A percentile compares a stretch with the other conserved stretches of the same genome.
phyloP scores from a whole-genome alignment of 1,140 invertebrate species.

The Eufriesea mexicana region DNA sequence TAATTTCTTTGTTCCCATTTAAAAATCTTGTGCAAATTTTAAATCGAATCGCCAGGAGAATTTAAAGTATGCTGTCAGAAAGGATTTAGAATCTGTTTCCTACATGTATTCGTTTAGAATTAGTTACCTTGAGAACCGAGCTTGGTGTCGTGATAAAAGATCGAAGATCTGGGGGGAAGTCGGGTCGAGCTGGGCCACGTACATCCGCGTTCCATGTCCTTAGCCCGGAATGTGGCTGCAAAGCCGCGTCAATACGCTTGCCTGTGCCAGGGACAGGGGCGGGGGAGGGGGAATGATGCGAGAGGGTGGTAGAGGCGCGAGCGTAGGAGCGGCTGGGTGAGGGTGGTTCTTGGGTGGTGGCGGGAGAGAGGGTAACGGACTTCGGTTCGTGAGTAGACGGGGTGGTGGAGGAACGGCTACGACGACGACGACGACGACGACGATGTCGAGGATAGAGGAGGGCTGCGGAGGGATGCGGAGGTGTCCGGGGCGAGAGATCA shows the following conservation, averaged over 20 bases:
- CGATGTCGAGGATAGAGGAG: slow-evolving; percentile 16
- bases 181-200: background rate
- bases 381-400: slow-evolving; percentile 41
- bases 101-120: no score
- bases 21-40: no score
- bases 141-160: slow-evolving; percentile 4
- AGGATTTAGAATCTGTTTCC: no score
- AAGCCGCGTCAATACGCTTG: slow-evolving; percentile 75
- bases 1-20: no score
- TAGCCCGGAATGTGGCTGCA: slow-evolving; percentile 72
- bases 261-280: slow-evolving; percentile 57
- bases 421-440: slow-evolving; percentile 10
- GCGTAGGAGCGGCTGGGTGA: slow-evolving; percentile 44
- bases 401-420: slow-evolving; percentile 20
- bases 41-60: no score
- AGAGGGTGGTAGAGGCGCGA: slow-evolving; percentile 40
- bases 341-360: slow-evolving; percentile 47
- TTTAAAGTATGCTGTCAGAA: no score
- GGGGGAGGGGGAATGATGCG: slow-evolving; percentile 33
- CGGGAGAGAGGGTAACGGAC: slow-evolving; percentile 27
- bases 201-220: slow-evolving; percentile 65
- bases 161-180: background rate
- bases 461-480: slow-evolving; percentile 55
- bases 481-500: slow-evolving; percentile 79
- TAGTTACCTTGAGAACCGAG: no score